A percentile compares a stretch with the other conserved stretches of the same genome.
phyloP scores from a whole-genome alignment of 2,113 vertebrate species.

The Gambusia affinis region DNA sequence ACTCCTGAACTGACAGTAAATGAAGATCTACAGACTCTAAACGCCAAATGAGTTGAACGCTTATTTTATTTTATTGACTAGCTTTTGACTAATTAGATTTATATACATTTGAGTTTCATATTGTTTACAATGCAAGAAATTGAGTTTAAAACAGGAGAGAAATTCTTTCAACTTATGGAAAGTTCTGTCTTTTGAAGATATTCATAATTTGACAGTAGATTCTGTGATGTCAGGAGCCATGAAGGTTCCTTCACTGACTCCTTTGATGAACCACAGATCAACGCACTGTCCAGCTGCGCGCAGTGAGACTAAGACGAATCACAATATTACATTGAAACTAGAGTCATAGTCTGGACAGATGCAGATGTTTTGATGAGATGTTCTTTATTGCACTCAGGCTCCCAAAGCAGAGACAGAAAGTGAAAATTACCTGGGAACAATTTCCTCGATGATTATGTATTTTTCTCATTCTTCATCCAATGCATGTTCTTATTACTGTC shows the following conservation, averaged over 20 bases:
- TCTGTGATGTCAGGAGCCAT: background rate
- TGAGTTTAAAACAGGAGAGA: too few species aligned
- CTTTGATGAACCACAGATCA: background rate
- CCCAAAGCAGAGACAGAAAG: background rate
- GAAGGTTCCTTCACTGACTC: constrained; percentile 2
- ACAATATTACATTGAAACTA: constrained; percentile 16
- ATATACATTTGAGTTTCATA: too few species aligned
- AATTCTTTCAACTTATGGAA: too few species aligned
- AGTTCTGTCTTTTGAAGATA: too few species aligned
- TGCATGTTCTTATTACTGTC: background rate
- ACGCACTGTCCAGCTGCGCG: constrained; percentile 19
- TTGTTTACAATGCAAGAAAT: too few species aligned
- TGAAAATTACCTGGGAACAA: constrained; percentile 15
- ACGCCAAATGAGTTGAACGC: too few species aligned
- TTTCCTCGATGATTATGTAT: background rate
- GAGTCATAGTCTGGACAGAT: background rate
- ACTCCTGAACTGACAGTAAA: too few species aligned
- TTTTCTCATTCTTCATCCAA: background rate
- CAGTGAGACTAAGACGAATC: constrained; percentile 38
- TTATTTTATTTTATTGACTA: too few species aligned
- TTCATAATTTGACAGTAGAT: too few species aligned
- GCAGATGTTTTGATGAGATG: background rate
- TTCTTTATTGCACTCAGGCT: background rate
- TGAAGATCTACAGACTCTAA: too few species aligned
- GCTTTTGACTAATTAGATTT: too few species aligned